phyloP scores from a whole-genome alignment of 2,113 vertebrate genomes.

The Dromaius novaehollandiae region DNA sequence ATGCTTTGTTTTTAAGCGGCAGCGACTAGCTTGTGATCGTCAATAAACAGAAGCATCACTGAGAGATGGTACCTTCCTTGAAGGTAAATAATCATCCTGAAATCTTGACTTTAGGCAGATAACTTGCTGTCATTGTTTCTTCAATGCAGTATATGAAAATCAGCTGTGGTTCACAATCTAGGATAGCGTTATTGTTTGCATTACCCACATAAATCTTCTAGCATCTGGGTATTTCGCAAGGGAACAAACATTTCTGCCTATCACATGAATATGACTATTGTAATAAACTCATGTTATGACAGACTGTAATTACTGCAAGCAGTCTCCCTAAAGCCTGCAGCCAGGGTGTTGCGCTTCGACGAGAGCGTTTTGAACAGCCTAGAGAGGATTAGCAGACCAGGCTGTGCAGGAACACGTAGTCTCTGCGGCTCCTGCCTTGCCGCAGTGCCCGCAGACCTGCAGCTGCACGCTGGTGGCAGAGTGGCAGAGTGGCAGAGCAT shows the following conservation, averaged over 20 bases:
- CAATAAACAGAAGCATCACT: background rate
- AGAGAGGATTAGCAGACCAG: background rate
- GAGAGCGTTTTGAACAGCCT: background rate
- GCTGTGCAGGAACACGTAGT: background rate
- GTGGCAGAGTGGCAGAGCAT: background rate
- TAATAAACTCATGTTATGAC: slow-evolving; percentile 54
- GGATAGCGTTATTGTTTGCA: slow-evolving; percentile 22
- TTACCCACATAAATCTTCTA: slow-evolving; percentile 49
- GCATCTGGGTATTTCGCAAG: slow-evolving; percentile 54
- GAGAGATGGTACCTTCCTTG: background rate
- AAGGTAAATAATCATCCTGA: background rate
- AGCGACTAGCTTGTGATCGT: background rate
- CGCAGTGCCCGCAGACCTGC: background rate
- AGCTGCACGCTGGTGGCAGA: background rate
- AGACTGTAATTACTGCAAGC: slow-evolving; percentile 47
- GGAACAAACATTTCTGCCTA: slow-evolving; percentile 36
- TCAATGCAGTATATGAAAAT: background rate
- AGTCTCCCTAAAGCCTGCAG: slow-evolving; percentile 32
- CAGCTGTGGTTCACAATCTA: background rate
- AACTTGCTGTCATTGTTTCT: background rate
- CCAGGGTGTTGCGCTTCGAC: slow-evolving; percentile 16
- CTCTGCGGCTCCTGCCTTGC: background rate
- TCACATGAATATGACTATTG: slow-evolving; percentile 38
- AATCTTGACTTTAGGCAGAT: slow-evolving; percentile 23
- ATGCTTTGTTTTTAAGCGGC: background rate